Conservation (phyloP, 1,140 invertebrate genomes). For the Macrobrachium rosenbergii region DNA sequence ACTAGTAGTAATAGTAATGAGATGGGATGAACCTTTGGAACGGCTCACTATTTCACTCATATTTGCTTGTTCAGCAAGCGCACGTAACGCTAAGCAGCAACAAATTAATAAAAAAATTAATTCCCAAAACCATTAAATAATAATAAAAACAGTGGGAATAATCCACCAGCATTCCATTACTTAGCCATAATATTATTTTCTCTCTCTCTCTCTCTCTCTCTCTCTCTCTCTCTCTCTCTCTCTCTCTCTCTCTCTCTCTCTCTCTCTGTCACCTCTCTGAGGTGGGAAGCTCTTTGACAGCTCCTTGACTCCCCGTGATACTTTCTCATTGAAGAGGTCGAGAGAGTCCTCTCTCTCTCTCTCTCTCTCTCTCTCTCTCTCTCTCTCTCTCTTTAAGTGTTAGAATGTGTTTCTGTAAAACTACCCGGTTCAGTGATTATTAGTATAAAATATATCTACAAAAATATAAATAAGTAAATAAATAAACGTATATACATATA, state of each 20-base stretch:
- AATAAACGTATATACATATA: background rate
- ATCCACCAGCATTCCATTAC: background rate
- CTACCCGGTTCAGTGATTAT: background rate
- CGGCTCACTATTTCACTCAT: constrained; percentile 80
- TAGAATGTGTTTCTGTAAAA: no score
- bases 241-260: background rate
- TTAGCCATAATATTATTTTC: background rate
- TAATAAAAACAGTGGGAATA: background rate
- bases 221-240: background rate
- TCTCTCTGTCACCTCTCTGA: no score
- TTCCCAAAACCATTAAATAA: background rate
- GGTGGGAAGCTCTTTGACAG: no score
- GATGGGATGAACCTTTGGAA: no score
- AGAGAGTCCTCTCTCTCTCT: no score
- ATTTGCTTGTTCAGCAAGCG: constrained; percentile 95
- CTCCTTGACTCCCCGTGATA: no score
- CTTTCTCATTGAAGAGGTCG: no score
- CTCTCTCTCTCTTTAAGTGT: no score
- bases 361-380: no score
- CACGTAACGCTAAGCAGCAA: constrained; percentile 82
- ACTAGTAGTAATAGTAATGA: no score
- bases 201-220: constrained; percentile 9
- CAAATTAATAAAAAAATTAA: background rate
- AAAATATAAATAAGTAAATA: background rate
- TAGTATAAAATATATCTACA: background rate